These are phyloP conservation scores for Lutjanus campechanus DNA, from an alignment of 2,797 vertebrate genomes.

Conservation along the genomic window DNA sequence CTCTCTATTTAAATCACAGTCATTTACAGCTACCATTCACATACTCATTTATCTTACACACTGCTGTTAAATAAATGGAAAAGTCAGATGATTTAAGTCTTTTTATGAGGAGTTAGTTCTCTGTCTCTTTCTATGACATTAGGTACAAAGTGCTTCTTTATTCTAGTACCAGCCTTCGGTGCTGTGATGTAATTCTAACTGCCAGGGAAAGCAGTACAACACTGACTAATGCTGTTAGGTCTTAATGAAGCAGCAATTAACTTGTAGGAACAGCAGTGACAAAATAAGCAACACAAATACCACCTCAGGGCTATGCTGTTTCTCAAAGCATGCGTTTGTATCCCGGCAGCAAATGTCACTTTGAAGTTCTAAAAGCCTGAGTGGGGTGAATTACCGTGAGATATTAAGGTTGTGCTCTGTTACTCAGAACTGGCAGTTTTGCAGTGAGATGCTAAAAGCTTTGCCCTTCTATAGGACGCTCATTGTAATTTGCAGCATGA, in stretches of 20 bases:
- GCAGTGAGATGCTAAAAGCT: constrained; percentile 57
- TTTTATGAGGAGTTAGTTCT: constrained; percentile 15
- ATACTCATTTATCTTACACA: neutral
- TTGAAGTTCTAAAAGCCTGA: constrained; percentile 27
- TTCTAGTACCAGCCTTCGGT: constrained; percentile 3
- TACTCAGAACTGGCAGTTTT: constrained; percentile 41
- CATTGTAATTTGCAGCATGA: constrained; percentile 33
- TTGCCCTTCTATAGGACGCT: constrained; percentile 46
- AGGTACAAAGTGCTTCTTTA: constrained; percentile 16
- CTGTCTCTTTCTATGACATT: neutral
- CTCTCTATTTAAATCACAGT: constrained; percentile 13
- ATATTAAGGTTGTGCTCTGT: constrained; percentile 30
- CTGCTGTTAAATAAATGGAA: neutral
- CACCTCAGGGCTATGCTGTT: constrained; percentile 7
- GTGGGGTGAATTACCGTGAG: constrained; percentile 17
- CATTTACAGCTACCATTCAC: constrained; percentile 12
- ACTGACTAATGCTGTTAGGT: constrained; percentile 31
- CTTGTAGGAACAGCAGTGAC: constrained; percentile 29
- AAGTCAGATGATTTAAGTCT: constrained; percentile 1
- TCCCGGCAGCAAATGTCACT: constrained; percentile 43
- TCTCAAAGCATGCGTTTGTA: constrained; percentile 29
- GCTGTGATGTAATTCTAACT: constrained; percentile 21
- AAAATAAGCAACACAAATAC: constrained; percentile 32
- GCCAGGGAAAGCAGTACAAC: constrained; percentile 16
- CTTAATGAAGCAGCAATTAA: constrained; percentile 44